Base-by-base conservation (phyloP, 2,113 vertebrate species). In the Myxocyprinus asiaticus region DNA sequence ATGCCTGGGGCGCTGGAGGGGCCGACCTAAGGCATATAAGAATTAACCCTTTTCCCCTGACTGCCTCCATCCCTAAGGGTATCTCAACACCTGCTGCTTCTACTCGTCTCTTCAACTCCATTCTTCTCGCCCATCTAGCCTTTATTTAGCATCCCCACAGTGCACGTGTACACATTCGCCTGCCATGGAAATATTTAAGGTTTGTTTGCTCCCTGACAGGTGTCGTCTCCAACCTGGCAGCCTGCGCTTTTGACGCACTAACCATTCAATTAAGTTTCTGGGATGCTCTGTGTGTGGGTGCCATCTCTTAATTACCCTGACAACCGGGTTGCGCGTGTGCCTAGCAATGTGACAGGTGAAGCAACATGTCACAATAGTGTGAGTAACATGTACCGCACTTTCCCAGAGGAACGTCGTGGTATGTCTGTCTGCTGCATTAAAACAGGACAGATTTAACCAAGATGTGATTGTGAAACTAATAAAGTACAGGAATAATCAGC, bases 251-350 rank as follows among this genome's bases (percentile, higher is more conserved):
- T 88, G 87, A 90, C 85, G 83, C 88, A 84, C 89, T 91, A 93
- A 91, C 90, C 89, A 90, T 92, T 91, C 88, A 88, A 91, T 90
- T 88, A 91, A 82, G 82, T 85, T n/a, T 59, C 15, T 55, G 45
- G 44, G 43, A 42, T 12, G 45, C 53, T 17, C 9, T 1, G 42
- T 4, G 53, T 3, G 3, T 67, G 79, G 79, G 81, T 87, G 88
- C 86, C 87, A 87, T 84, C 88, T 80, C 77, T 85, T 91, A 89
- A 91, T 90, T 92, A 90, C 88, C 87, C 86, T 14, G 9, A 51
- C 45, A 48, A 71, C 61, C 45, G 68, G 51, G 87, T 72, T 64
- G 84, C 75, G 69, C 88, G 86, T 86, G 88, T 85, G 87, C 65
- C 70, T 65, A 71, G 68, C 7, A 0, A 14, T 14, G 56, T 85